Evolutionary conservation across 23 tunicate genomes (phyloP).

Genomic region (Ascidia mentula): DNA sequence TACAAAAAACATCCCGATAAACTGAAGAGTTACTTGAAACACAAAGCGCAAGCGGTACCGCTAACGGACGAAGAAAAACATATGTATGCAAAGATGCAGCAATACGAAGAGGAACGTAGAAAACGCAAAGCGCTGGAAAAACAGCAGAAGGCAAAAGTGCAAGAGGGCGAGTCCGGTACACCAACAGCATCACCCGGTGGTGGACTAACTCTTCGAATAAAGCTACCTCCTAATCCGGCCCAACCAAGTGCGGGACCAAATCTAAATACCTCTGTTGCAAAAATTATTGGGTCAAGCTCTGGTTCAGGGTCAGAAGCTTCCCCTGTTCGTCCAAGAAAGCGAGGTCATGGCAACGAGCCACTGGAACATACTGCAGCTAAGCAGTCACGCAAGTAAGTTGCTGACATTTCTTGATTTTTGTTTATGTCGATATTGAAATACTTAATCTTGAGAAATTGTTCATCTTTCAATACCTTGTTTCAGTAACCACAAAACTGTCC

Average conservation of each 20-base stretch:
- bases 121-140: constrained; percentile 31
- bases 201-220: constrained; percentile 64
- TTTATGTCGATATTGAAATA: too few species aligned
- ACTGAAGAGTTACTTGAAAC: constrained; percentile 42
- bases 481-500: too few species aligned
- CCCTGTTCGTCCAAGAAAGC: constrained; percentile 43
- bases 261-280: constrained; percentile 14
- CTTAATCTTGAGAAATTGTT: too few species aligned
- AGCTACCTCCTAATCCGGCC: constrained; percentile 35
- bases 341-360: constrained; percentile 45
- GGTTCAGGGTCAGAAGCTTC: constrained; percentile 56
- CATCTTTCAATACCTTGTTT: too few species aligned
- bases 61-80: constrained; percentile 61
- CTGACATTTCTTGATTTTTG: too few species aligned
- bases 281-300: constrained; percentile 31
- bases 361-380: constrained; percentile 46
- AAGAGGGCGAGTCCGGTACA: neutral
- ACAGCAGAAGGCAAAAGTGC: neutral
- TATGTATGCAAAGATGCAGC: constrained; percentile 34
- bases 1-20: constrained; percentile 67
- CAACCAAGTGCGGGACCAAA: neutral
- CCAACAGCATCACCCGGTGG: constrained; percentile 26
- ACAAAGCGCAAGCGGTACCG: constrained; percentile 37
- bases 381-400: constrained; percentile 48
- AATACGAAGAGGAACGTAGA: constrained; percentile 54